phyloP scores from a whole-genome alignment of 2,113 vertebrate genomes.

The Rattus rattus region DNA sequence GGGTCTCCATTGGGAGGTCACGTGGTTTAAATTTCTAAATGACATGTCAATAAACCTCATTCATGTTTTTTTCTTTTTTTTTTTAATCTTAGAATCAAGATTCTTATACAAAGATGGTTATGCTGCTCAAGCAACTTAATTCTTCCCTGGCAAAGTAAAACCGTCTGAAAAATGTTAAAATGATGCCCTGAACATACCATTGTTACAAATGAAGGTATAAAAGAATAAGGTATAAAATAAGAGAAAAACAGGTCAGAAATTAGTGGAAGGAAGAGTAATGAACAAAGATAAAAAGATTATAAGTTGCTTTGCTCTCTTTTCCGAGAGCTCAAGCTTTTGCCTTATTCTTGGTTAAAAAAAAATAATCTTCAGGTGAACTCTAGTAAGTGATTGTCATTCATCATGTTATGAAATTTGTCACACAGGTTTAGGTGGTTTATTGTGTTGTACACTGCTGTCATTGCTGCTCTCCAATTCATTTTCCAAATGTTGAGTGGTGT shows the following conservation, averaged over 20 bases:
- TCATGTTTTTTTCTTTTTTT: not conserved
- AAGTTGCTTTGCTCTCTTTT: slow-evolving; percentile 6
- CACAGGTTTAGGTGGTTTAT: slow-evolving; percentile 49
- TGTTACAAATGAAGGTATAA: not conserved
- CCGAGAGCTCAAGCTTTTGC: not conserved
- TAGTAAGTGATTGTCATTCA: slow-evolving; percentile 59
- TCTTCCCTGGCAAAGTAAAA: not conserved
- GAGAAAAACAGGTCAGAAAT: not conserved
- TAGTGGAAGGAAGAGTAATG: not conserved
- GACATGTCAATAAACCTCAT: not conserved
- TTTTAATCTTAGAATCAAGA: not conserved
- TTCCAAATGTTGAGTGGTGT: not conserved
- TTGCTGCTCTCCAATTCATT: slow-evolving; percentile 3
- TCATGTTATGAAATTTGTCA: slow-evolving; percentile 60
- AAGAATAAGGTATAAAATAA: not conserved
- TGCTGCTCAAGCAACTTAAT: too few relatives aligned
- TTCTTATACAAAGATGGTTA: not conserved
- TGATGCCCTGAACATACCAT: not conserved
- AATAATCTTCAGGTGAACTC: slow-evolving; percentile 13
- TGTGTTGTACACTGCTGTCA: slow-evolving; percentile 40
- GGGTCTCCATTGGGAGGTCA: not conserved
- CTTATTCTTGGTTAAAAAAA: slow-evolving; percentile 40
- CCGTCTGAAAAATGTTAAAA: not conserved
- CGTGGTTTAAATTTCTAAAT: not conserved
- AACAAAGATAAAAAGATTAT: not conserved